Evolutionary conservation across 2,888 invertebrate genomes (phyloP).

Genomic region (Trichacis sp.): DNA sequence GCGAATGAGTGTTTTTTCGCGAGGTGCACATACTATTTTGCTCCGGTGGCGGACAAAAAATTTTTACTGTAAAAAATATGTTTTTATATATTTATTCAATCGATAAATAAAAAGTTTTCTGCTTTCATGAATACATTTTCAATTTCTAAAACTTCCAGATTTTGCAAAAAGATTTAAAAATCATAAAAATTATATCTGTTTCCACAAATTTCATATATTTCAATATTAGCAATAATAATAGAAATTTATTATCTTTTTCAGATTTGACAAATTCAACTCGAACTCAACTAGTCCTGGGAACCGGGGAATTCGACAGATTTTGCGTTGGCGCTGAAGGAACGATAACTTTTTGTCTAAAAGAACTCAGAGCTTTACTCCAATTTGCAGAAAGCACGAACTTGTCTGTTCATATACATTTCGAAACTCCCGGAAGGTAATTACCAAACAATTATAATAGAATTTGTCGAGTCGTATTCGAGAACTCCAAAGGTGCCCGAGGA

Average conservation of each 20-base stretch:
- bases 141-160: too few relatives aligned
- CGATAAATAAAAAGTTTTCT: constrained; percentile 10
- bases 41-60: too few relatives aligned
- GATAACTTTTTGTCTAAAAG: constrained; percentile 88
- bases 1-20: too few relatives aligned
- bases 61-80: not conserved
- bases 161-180: too few relatives aligned
- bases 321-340: constrained; percentile 75
- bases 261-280: constrained; percentile 78
- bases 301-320: constrained; percentile 81
- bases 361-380: constrained; percentile 81
- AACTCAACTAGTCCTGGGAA: constrained; percentile 81
- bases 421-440: constrained; percentile 78
- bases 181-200: too few relatives aligned
- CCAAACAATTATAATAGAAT: too few relatives aligned
- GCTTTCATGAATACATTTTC: too few relatives aligned
- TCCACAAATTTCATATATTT: too few relatives aligned
- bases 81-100: constrained; percentile 3
- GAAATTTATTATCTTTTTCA: constrained; percentile 57
- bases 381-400: constrained; percentile 83
- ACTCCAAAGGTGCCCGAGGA: too few relatives aligned
- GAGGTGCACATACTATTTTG: too few relatives aligned
- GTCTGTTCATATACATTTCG: constrained; percentile 80
- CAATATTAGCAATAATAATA: too few relatives aligned
- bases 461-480: too few relatives aligned